phyloP scores from a whole-genome alignment of 2,888 invertebrate genomes.

The Lasioglossum oenotherae region DNA sequence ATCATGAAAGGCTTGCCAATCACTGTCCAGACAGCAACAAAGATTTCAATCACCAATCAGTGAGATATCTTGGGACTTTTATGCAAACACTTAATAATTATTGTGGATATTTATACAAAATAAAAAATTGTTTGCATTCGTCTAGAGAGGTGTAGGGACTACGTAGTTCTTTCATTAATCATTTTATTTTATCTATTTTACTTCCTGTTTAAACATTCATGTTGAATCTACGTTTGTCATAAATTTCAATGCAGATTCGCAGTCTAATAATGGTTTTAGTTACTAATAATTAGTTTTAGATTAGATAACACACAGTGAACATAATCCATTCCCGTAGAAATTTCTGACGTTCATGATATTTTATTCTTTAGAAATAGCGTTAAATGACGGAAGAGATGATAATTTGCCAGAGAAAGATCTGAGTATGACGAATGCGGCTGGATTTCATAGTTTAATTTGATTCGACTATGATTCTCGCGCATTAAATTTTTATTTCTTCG shows the following conservation, averaged over 20 bases:
- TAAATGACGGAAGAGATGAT: neutral
- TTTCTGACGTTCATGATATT: neutral
- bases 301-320: neutral
- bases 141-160: neutral
- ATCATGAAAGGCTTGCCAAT: too few species aligned
- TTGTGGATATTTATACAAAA: neutral
- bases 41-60: too few species aligned
- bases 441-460: neutral
- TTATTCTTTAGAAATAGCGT: neutral
- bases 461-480: neutral
- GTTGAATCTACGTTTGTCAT: too few species aligned
- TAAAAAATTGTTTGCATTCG: neutral
- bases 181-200: neutral
- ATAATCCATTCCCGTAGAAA: neutral
- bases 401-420: neutral
- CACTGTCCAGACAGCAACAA: too few species aligned
- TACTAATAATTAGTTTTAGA: neutral
- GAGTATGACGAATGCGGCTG: neutral
- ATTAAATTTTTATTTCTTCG: neutral
- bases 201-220: too few species aligned
- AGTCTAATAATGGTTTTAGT: neutral
- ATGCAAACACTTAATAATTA: neutral
- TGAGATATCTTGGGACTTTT: too few species aligned
- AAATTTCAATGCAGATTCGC: neutral
- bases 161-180: neutral